Base-by-base conservation (phyloP, 2,888 invertebrate genomes). In the Agonopterix arenella region DNA sequence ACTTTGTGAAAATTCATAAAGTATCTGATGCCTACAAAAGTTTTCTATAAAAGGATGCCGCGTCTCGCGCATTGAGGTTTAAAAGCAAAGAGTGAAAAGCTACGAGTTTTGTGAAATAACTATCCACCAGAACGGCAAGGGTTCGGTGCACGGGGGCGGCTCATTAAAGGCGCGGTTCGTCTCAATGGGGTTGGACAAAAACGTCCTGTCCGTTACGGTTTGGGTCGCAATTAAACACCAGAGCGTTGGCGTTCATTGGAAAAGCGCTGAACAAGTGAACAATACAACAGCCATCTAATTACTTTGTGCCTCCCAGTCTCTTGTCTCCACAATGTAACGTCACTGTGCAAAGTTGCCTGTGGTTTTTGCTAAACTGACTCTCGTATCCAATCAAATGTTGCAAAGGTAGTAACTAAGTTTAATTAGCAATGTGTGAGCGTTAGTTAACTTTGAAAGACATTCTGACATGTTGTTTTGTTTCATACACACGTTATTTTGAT, bases 211-310 rank as follows among this genome's bases (percentile, higher is more conserved):
- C 76, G 79, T 80, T 76, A 80, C 80, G 80, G 74, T 75, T 74
- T 69, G 73, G 76, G 67, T 73, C 68, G 80, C 84, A 85, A 88
- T 86, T 84, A 84, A 84, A 80, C 80, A 78, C 68, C 73, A 28
- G 41, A 41, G 16, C 11, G 28, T 38, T 66, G 64, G 66, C 74
- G 76, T 73, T 74, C 80, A 77, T 76, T 78, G 80, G 80, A 76
- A 80, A 79, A 82, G 76, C 76, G 79, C 77, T 78, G 82, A 83
- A 77, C 80, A 76, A 82, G 78, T 80, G 75, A 76, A 81, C 80
- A 76, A 75, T 72, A 79, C 74, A 83, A 75, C 75, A 66, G 74
- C 76, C 73, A 84, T 82, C 80, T 83, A 84, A 85, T 84, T 84
- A 84, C 79, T 84, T 78, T 76, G 76, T 72, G 73, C 71, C 72